Evolutionary conservation across 2,113 vertebrate species (phyloP).

Genomic region (Sceloporus tristichus): DNA sequence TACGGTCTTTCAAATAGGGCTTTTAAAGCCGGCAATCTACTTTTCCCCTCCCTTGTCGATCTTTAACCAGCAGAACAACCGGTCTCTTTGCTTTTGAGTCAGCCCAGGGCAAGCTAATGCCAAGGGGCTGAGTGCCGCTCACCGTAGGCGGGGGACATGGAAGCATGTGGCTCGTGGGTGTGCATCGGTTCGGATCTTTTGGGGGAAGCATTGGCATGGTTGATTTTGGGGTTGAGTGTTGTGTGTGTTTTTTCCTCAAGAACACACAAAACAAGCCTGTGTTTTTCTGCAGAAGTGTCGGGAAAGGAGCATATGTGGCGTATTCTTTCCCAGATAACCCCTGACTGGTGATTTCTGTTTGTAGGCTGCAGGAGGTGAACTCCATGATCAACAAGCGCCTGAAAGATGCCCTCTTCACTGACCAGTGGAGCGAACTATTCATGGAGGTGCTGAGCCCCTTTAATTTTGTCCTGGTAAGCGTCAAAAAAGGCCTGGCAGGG

Average conservation of each 20-base stretch:
- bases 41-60: too few relatives aligned
- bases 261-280: too few relatives aligned
- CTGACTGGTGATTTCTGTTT: slow-evolving; percentile 13
- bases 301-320: background rate
- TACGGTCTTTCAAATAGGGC: too few relatives aligned
- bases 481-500: too few relatives aligned
- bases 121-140: too few relatives aligned
- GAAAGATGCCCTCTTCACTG: slow-evolving; percentile 96
- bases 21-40: too few relatives aligned
- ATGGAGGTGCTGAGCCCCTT: slow-evolving; percentile 93
- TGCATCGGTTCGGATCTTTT: background rate
- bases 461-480: slow-evolving; percentile 92
- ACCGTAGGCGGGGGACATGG: background rate
- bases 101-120: background rate
- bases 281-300: too few relatives aligned
- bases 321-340: background rate
- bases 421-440: slow-evolving; percentile 96
- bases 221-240: rapidly evolving
- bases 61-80: background rate
- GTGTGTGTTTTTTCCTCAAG: too few relatives aligned
- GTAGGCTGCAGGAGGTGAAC: slow-evolving; percentile 96
- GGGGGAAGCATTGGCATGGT: background rate
- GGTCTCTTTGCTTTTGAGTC: background rate
- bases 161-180: background rate
- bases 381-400: slow-evolving; percentile 97